Evolutionary conservation across 2,113 vertebrate genomes (phyloP), one percentile per base, ranked within the genome.

Genomic region (Cyanocitta stelleri): DNA sequence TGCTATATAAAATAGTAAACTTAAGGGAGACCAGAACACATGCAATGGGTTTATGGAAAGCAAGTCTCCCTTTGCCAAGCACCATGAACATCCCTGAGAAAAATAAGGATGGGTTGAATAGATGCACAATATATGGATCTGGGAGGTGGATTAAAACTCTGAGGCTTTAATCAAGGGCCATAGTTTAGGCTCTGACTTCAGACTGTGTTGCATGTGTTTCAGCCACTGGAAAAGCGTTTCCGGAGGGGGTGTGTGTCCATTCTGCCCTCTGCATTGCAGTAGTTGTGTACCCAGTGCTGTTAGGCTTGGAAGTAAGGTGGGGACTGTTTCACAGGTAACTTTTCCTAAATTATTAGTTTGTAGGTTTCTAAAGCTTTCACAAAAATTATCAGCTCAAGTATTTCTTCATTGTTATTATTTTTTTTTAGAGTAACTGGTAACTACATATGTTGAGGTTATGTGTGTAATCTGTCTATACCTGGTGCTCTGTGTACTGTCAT

Each of bases 181-280:
- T 37, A 22, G 10, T 67, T 75, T 39, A 63, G 33, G 21, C 20
- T 86, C 44, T 80, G 63, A 51, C 29, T 84, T 84, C 29, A 73
- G 62, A 32, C 7, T 35, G 22, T 39, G 12, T n/a, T 52, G 11
- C 1, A 5, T 18, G 23, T 43, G 24, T 76, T 86, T 80, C 29
- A 43, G 12, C 7, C 6, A 6, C 2, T 24, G 27, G 37, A 22
- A 39, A 30, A 64, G 18, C 48, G 7, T 39, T 49, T 39, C 7
- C 0, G 0, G 39, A 23, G 15, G 7, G 4, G 1, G 0, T 0
- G 0, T 4, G 19, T 7, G 17, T 71, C 33, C 26, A 18, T 24
- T 37, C 44, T 51, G 11, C 18, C 16, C 30, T 20, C 32, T 51
- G 46, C 32, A 7, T 16, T 2, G 0, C 2, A 2, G 39, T 37